Conservation (phyloP, 1,140 invertebrate genomes). For the Brachystomella parvula region DNA sequence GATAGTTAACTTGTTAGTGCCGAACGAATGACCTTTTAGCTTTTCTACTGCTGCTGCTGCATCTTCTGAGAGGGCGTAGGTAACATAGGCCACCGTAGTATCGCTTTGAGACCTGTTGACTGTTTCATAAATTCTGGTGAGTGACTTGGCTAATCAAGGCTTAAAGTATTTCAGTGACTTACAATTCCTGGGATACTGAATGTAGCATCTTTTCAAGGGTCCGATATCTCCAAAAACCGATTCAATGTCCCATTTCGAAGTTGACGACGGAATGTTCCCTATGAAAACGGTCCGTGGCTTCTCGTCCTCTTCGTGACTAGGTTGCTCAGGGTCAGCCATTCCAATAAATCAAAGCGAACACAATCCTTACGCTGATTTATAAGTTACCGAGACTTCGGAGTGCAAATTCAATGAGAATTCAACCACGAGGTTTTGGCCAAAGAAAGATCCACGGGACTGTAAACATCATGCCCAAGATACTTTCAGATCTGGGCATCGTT, state of each 20-base stretch:
- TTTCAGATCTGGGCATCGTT: no score
- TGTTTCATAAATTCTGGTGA: not conserved
- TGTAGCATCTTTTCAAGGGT: slow-evolving; percentile 31
- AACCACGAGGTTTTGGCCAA: not conserved
- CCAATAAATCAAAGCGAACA: not conserved
- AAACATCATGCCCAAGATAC: not conserved
- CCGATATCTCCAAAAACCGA: slow-evolving; percentile 34
- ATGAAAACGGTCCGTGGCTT: slow-evolving; percentile 35
- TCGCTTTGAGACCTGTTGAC: not conserved
- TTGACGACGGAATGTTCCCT: slow-evolving; percentile 31
- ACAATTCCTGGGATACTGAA: slow-evolving; percentile 33
- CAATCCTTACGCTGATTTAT: no score
- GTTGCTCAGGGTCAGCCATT: not conserved
- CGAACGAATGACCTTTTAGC: slow-evolving; percentile 16
- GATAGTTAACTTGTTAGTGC: slow-evolving; percentile 22
- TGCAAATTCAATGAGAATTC: not conserved
- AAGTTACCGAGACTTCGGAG: not conserved
- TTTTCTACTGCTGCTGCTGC: slow-evolving; percentile 23
- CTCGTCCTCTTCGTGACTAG: slow-evolving; percentile 17
- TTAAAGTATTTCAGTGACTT: slow-evolving; percentile 11
- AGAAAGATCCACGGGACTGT: not conserved
- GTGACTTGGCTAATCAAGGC: not conserved
- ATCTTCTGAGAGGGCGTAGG: slow-evolving; percentile 31
- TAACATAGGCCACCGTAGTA: slow-evolving; percentile 29
- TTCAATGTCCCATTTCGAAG: slow-evolving; percentile 31